phyloP scores from a whole-genome alignment of 2,888 invertebrate species.

The Lochmaea crataegi region DNA sequence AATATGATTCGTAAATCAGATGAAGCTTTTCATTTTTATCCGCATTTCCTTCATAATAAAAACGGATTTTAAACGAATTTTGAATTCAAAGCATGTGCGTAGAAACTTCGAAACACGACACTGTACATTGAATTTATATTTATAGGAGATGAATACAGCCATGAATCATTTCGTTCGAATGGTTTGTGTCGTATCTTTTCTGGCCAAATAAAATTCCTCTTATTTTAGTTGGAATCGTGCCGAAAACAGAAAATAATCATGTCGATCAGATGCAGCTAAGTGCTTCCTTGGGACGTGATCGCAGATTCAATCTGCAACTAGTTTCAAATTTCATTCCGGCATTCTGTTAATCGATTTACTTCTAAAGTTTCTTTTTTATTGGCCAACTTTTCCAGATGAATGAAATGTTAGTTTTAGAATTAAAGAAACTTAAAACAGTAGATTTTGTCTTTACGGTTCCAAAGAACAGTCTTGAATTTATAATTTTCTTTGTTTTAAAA shows the following conservation, averaged over 20 bases:
- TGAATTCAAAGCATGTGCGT: not conserved
- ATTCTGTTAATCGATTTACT: slow-evolving; percentile 37
- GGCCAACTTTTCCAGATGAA: slow-evolving; percentile 1
- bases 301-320: slow-evolving; percentile 32
- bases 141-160: not conserved
- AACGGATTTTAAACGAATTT: not conserved
- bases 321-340: slow-evolving; percentile 36
- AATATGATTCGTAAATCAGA: not conserved
- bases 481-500: not conserved
- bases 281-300: slow-evolving; percentile 40
- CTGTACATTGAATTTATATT: slow-evolving; percentile 2
- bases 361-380: slow-evolving; percentile 29
- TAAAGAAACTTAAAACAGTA: not conserved
- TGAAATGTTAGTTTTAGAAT: slow-evolving; percentile 6
- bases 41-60: not conserved
- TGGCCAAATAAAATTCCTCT: slow-evolving; percentile 15
- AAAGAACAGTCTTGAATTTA: not conserved
- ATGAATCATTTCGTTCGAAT: slow-evolving; percentile 6
- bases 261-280: slow-evolving; percentile 38
- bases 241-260: slow-evolving; percentile 36
- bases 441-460: not conserved
- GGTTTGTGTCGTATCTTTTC: not conserved
- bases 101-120: not conserved
- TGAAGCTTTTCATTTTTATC: not conserved
- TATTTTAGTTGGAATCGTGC: slow-evolving; percentile 16